Conservation (phyloP, 2,113 vertebrate species). For the Solea senegalensis region DNA sequence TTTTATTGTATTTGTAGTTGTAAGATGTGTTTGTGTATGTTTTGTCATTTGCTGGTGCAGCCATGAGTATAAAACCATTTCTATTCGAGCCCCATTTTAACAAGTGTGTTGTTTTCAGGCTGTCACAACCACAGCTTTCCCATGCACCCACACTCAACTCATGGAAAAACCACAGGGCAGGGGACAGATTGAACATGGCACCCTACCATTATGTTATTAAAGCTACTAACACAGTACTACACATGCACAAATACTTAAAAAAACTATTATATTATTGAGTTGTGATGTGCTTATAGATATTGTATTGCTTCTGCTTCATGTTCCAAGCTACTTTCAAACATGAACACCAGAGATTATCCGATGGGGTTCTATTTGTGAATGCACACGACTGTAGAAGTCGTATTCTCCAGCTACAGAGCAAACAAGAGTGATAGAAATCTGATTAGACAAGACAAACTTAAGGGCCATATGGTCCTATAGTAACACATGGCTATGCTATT, state of each 20-base stretch:
- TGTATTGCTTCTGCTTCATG: background rate
- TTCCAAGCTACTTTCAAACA: too few relatives aligned
- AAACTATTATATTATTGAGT: slow-evolving; percentile 36
- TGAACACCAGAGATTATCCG: too few relatives aligned
- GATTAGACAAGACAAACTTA: too few relatives aligned
- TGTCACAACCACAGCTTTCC: slow-evolving; percentile 74
- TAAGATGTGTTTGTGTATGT: slow-evolving; percentile 34
- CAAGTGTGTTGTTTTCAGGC: slow-evolving; percentile 76
- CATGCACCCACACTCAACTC: slow-evolving; percentile 63
- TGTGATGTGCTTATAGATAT: slow-evolving; percentile 15
- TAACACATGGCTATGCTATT: background rate
- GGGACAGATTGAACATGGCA: slow-evolving; percentile 42
- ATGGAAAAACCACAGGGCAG: slow-evolving; percentile 59
- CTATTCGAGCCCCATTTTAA: slow-evolving; percentile 70
- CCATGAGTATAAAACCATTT: slow-evolving; percentile 51
- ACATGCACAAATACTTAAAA: slow-evolving; percentile 32
- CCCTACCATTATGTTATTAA: slow-evolving; percentile 55
- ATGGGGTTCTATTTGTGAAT: too few relatives aligned
- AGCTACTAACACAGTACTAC: slow-evolving; percentile 53
- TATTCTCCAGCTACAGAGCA: too few relatives aligned
- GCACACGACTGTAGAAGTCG: too few relatives aligned
- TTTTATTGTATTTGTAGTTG: slow-evolving; percentile 24
- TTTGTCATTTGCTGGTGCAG: slow-evolving; percentile 43
- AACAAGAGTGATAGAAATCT: too few relatives aligned
- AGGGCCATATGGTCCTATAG: background rate